These are phyloP conservation scores for Colletes gigas DNA, from an alignment of 1,140 invertebrate species.

Conservation along the genomic window DNA sequence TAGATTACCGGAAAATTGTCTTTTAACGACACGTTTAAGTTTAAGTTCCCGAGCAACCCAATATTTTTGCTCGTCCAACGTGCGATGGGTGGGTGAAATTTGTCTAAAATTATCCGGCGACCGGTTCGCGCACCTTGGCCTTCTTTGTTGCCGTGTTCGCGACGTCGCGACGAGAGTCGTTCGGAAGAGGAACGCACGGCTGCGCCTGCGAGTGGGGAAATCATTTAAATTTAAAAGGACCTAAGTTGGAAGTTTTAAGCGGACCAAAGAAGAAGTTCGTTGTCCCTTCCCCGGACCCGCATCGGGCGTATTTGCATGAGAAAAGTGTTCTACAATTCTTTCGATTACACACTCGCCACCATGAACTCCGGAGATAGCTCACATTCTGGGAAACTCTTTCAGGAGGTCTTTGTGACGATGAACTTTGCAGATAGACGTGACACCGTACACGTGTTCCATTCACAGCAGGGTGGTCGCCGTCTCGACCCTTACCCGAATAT, in stretches of 20 bases:
- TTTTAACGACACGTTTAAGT: too few relatives aligned
- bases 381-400: conserved; percentile 66
- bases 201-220: conserved; percentile 18
- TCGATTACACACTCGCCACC: conserved; percentile 68
- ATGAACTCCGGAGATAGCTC: conserved; percentile 37
- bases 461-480: conserved; percentile 28
- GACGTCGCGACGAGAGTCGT: conserved; percentile 18
- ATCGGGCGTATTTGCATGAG: conserved; percentile 64
- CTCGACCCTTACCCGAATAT: conserved; percentile 12
- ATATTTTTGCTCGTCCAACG: too few relatives aligned
- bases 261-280: conserved; percentile 61
- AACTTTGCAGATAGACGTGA: conserved; percentile 67
- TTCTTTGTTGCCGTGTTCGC: conserved; percentile 41
- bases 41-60: too few relatives aligned
- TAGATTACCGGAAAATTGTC: too few relatives aligned
- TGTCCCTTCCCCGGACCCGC: conserved; percentile 52
- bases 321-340: conserved; percentile 69
- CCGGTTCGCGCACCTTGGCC: not conserved
- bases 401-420: conserved; percentile 53
- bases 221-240: conserved; percentile 69
- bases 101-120: not conserved
- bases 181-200: conserved; percentile 39
- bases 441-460: conserved; percentile 66
- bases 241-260: conserved; percentile 67
- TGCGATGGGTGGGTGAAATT: too few relatives aligned